phyloP scores from a whole-genome alignment of 2,113 vertebrate species.

The Datnioides undecimradiatus region DNA sequence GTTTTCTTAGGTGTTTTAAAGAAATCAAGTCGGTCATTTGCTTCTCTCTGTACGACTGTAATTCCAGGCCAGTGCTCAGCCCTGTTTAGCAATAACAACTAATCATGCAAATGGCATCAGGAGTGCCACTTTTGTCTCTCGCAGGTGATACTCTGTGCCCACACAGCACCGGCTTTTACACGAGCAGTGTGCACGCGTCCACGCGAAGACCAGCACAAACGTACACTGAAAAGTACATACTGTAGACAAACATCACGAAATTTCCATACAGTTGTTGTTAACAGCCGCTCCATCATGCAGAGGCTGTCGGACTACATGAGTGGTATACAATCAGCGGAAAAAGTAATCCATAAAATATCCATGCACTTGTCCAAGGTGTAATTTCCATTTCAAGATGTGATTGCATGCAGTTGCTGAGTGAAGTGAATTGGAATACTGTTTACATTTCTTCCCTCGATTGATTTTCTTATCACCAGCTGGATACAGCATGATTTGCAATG shows the following conservation, averaged over 20 bases:
- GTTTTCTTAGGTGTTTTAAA: background rate
- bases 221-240: slow-evolving; percentile 26
- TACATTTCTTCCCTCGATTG: slow-evolving; percentile 55
- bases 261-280: slow-evolving; percentile 56
- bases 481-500: slow-evolving; percentile 32
- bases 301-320: slow-evolving; percentile 57
- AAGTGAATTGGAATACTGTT: slow-evolving; percentile 73
- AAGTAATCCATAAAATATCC: slow-evolving; percentile 75
- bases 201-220: slow-evolving; percentile 9
- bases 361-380: slow-evolving; percentile 69
- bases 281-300: slow-evolving; percentile 51
- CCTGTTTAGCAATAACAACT: slow-evolving; percentile 62
- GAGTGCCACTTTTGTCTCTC: slow-evolving; percentile 66
- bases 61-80: slow-evolving; percentile 56
- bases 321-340: slow-evolving; percentile 75
- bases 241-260: slow-evolving; percentile 47
- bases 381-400: slow-evolving; percentile 82
- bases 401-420: slow-evolving; percentile 70
- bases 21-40: slow-evolving; percentile 32
- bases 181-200: background rate
- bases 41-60: slow-evolving; percentile 41
- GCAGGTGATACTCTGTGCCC: slow-evolving; percentile 40
- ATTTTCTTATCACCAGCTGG: slow-evolving; percentile 50
- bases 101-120: slow-evolving; percentile 76
- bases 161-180: slow-evolving; percentile 23